phyloP scores from a whole-genome alignment of 2,797 vertebrate genomes.

The Rhinogobio ventralis region DNA sequence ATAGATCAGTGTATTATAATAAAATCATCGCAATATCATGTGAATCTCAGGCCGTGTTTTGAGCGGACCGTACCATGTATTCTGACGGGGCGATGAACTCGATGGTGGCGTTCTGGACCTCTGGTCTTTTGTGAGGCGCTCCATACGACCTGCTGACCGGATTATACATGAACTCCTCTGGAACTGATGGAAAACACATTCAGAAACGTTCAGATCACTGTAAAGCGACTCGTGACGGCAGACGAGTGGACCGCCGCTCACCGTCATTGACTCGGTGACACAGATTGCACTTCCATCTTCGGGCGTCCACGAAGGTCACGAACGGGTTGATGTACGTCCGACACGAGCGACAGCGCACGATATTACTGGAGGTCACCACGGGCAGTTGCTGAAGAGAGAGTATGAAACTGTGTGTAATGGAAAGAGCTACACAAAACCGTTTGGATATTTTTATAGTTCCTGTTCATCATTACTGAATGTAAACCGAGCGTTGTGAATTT shows the following conservation, averaged over 20 bases:
- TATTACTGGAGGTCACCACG: slow-evolving; percentile 95
- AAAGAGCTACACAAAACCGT: too few relatives aligned
- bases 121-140: slow-evolving; percentile 94
- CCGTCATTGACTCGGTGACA: slow-evolving; percentile 96
- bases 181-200: slow-evolving; percentile 78
- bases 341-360: slow-evolving; percentile 94
- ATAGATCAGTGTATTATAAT: too few relatives aligned
- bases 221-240: too few relatives aligned
- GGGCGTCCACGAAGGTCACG: slow-evolving; percentile 93
- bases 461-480: too few relatives aligned
- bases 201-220: not conserved
- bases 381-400: slow-evolving; percentile 86
- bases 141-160: slow-evolving; percentile 94
- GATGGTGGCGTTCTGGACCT: slow-evolving; percentile 95
- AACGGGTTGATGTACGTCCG: slow-evolving; percentile 97
- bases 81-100: slow-evolving; percentile 98
- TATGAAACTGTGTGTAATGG: not conserved
- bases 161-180: slow-evolving; percentile 98
- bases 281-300: slow-evolving; percentile 96
- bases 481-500: too few relatives aligned
- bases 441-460: too few relatives aligned
- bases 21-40: too few relatives aligned
- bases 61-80: slow-evolving; percentile 85
- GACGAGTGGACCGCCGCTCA: slow-evolving; percentile 67
- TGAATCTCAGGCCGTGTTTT: too few relatives aligned